These are phyloP conservation scores for Drymonia ruficornis DNA, from an alignment of 2,888 invertebrate genomes.

Conservation along the genomic window DNA sequence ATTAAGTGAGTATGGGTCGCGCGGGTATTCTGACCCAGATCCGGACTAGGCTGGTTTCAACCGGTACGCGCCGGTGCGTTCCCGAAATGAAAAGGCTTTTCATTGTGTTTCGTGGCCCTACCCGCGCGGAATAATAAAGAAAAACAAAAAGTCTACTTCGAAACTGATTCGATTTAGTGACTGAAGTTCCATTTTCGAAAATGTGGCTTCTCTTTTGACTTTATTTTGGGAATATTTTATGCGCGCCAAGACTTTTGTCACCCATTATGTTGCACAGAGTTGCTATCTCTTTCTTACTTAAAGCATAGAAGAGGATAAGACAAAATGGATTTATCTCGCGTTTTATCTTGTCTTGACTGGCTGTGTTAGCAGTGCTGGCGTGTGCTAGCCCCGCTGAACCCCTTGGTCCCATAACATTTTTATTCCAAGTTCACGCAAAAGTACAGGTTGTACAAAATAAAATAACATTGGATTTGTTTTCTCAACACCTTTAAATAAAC, in stretches of 20 bases:
- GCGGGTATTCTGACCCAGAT: constrained; percentile 62
- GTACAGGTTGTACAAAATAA: background rate
- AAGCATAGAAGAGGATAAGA: too few species aligned
- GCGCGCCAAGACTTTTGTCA: too few species aligned
- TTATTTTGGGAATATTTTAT: background rate
- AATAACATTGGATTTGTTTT: background rate
- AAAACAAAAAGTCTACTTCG: constrained; percentile 34
- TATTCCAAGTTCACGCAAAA: too few species aligned
- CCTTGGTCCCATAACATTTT: too few species aligned
- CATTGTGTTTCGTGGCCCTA: constrained; percentile 55
- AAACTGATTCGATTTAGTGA: constrained; percentile 27
- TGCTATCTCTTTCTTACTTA: too few species aligned
- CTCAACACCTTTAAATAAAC: background rate
- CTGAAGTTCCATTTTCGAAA: constrained; percentile 1
- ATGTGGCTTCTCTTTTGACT: background rate
- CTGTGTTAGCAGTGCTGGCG: too few species aligned
- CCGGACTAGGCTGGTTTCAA: constrained; percentile 41
- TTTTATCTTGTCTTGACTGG: background rate
- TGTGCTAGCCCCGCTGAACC: too few species aligned
- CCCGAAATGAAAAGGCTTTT: constrained; percentile 62
- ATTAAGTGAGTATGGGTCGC: constrained; percentile 60
- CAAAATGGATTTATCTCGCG: too few species aligned
- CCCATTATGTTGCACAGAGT: too few species aligned
- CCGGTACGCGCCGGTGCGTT: constrained; percentile 55
- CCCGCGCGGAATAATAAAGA: constrained; percentile 46